Evolutionary conservation across 2,113 vertebrate species (phyloP), one percentile per base, ranked within the genome.

Genomic region (Nyctereutes procyonoides): DNA sequence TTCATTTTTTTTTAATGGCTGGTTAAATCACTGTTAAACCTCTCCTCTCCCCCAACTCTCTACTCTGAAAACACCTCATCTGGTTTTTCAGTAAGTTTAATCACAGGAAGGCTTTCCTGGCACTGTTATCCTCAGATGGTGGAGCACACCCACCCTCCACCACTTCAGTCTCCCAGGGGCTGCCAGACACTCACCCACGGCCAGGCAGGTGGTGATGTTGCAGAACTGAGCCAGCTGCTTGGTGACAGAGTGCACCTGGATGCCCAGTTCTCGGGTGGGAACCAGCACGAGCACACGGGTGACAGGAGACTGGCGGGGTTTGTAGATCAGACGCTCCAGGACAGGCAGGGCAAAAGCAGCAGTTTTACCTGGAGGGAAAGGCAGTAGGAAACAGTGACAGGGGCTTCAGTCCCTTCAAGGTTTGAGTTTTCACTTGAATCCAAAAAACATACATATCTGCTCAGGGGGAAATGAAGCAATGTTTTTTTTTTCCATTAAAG

Each of bases 311-410:
- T 99, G 99, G 81, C 99, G 99, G 67, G 99, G 99, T 92, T 99
- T 99, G 97, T 99, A 99, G 96, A 99, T 98, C 96, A 99, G 98
- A 38, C 99, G 99, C 98, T 99, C 99, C 85, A 99, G 96, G 28
- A 99, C 99, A 0, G 99, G 99, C 84, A 99, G 93, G 97, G 99
- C 99, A 98, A 99, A 99, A 63, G 99, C 99, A 6, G 99, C 99
- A 0, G 99, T 99, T 99, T 99, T 99, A 76, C 99, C 99, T 99
- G 51, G 0, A 95, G 35, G 88, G 26, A 53, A 58, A n/a, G 22
- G 51, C 10, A 81, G 28, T 20, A n/a, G 30, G 56, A 8, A 22
- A 48, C 84, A 88, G 35, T 8, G 30, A 89, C 38, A 11, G 24
- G 19, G 32, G 12, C 6, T 32, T 63, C 9, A 3, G 10, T 9